These are phyloP conservation scores for Epicampocera succincta DNA, from an alignment of 2,888 invertebrate species.

Conservation along the genomic window DNA sequence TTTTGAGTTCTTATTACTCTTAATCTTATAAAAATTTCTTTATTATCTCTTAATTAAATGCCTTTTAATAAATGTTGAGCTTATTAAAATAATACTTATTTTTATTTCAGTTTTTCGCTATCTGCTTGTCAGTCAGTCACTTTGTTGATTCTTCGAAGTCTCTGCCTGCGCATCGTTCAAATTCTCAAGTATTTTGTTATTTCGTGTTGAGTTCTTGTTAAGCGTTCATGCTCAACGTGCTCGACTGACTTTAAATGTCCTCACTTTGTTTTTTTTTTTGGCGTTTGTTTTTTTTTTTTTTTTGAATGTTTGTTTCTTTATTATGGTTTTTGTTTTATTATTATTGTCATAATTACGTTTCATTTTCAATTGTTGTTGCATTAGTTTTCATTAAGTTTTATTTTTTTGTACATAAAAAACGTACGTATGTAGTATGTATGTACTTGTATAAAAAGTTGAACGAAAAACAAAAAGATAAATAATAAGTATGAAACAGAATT, in stretches of 20 bases:
- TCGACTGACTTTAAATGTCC: constrained; percentile 47
- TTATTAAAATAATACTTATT: constrained; percentile 31
- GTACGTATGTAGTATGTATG: neutral
- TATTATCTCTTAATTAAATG: constrained; percentile 59
- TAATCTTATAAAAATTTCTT: constrained; percentile 19
- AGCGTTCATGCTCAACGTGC: constrained; percentile 22
- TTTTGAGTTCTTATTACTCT: neutral
- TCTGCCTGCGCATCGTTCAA: constrained; percentile 31
- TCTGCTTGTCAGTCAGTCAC: constrained; percentile 16
- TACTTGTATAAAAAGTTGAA: neutral
- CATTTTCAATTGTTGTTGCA: constrained; percentile 49
- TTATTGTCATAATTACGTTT: constrained; percentile 35
- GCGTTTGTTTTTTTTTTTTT: no score
- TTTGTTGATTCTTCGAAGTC: constrained; percentile 12
- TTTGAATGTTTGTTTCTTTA: no score
- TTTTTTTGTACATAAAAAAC: constrained; percentile 19
- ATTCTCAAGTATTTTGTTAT: constrained; percentile 58
- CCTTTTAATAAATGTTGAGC: constrained; percentile 41
- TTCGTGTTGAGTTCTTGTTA: constrained; percentile 25
- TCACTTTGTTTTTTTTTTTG: constrained; percentile 40
- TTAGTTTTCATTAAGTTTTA: constrained; percentile 36
- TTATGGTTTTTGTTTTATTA: constrained; percentile 22
- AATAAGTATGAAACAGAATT: constrained; percentile 38
- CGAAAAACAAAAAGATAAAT: neutral
- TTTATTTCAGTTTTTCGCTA: neutral